Conservation (phyloP, 2,797 vertebrate genomes). For the Lithobates pipiens region DNA sequence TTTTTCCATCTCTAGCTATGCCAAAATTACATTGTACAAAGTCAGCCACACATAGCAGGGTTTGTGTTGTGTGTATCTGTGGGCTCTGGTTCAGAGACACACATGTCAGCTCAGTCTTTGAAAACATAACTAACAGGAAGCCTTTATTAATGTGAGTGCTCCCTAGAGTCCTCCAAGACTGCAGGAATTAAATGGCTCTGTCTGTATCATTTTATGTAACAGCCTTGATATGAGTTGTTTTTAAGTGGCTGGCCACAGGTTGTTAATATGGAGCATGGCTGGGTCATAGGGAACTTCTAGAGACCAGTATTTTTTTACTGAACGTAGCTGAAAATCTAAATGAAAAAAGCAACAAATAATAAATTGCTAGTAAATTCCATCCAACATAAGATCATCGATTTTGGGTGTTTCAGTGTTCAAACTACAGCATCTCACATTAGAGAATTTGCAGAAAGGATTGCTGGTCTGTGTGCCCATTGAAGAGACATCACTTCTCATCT, state of each 20-base stretch:
- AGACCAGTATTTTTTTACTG: neutral
- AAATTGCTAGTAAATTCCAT: neutral
- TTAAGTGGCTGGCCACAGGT: neutral
- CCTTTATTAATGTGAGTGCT: constrained; percentile 10
- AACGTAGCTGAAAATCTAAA: neutral
- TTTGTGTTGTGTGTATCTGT: constrained; percentile 4
- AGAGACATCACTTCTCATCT: too few species aligned
- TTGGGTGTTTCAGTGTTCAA: neutral
- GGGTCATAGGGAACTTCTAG: neutral
- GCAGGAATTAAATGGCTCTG: neutral
- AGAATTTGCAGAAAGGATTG: too few species aligned
- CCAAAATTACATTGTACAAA: constrained; percentile 28
- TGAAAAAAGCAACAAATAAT: too few species aligned
- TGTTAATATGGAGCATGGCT: neutral
- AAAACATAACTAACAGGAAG: neutral
- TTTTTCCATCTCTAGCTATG: constrained; percentile 46
- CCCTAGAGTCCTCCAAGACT: neutral
- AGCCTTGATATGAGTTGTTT: neutral
- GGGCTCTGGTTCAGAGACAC: neutral
- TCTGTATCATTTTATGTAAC: neutral
- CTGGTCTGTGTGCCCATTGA: too few species aligned
- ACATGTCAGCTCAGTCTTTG: neutral
- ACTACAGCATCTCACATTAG: neutral
- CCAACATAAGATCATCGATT: too few species aligned
- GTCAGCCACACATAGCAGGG: constrained; percentile 5